Percentiles rank a stretch among this genome's conserved stretches.
These are phyloP conservation scores for Garra rufa DNA, from an alignment of 2,113 vertebrate species.

Conservation along the genomic window DNA sequence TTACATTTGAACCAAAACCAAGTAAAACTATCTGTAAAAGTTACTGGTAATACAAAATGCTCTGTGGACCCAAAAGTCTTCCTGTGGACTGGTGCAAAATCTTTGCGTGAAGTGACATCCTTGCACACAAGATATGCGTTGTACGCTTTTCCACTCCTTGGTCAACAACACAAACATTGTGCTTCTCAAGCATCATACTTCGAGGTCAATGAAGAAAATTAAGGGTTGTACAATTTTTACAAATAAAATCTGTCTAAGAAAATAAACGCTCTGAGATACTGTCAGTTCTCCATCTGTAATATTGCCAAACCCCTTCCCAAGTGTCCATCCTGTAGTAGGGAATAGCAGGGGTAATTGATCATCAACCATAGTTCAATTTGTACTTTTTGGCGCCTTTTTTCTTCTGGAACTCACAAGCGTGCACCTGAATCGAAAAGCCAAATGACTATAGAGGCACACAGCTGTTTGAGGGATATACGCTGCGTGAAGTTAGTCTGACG, in stretches of 20 bases:
- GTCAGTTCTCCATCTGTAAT: conserved; percentile 3
- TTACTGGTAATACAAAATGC: conserved; percentile 33
- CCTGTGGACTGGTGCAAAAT: conserved; percentile 12
- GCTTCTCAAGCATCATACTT: conserved; percentile 47
- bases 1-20: conserved; percentile 22
- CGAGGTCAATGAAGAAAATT: conserved; percentile 20
- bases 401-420: not conserved
- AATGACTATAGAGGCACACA: not conserved
- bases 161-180: conserved; percentile 49
- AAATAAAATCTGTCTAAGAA: conserved; percentile 40
- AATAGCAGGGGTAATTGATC: not conserved
- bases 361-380: not conserved
- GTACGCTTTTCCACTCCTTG: conserved; percentile 19
- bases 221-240: conserved; percentile 31
- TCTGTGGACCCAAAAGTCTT: not conserved
- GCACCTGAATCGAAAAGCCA: not conserved
- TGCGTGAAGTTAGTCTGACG: not conserved
- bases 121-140: conserved; percentile 7
- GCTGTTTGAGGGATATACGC: not conserved
- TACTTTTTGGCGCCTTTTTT: conserved; percentile 14
- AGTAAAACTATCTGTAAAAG: conserved; percentile 1
- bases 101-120: conserved; percentile 3
- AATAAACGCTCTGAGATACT: conserved; percentile 45
- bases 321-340: conserved; percentile 18
- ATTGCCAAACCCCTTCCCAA: conserved; percentile 38